These are phyloP conservation scores for Diadumene lineata DNA, from an alignment of 92 coral and sea anemone genomes.

Conservation along the genomic window DNA sequence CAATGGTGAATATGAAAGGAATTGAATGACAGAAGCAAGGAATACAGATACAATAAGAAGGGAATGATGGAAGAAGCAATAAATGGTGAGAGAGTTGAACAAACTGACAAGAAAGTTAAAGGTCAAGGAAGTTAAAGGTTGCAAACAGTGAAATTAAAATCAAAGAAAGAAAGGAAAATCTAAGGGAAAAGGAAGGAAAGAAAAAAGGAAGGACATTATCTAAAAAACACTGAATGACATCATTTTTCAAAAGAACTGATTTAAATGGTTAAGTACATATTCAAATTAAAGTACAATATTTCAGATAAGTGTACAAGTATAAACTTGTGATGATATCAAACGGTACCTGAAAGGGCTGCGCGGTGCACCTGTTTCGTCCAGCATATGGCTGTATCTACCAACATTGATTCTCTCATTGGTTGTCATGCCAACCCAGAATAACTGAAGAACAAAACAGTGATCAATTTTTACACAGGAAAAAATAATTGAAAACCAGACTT, in stretches of 20 bases:
- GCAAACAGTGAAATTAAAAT: background rate
- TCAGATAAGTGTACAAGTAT: too few relatives aligned
- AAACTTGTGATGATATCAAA: too few relatives aligned
- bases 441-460: slow-evolving; percentile 26
- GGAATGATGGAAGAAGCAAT: too few relatives aligned
- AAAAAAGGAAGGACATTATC: background rate
- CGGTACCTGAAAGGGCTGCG: slow-evolving; percentile 83
- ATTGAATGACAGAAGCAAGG: too few relatives aligned
- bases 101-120: background rate
- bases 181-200: background rate
- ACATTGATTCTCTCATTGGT: slow-evolving; percentile 86
- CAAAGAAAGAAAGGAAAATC: background rate
- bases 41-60: too few relatives aligned
- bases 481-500: too few relatives aligned
- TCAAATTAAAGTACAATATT: too few relatives aligned
- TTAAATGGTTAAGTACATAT: too few relatives aligned
- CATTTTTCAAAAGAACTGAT: background rate
- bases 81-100: too few relatives aligned
- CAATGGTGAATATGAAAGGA: background rate
- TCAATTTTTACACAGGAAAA: too few relatives aligned
- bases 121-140: background rate
- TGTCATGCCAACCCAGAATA: slow-evolving; percentile 96
- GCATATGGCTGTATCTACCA: slow-evolving; percentile 77
- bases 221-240: background rate
- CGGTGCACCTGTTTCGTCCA: slow-evolving; percentile 59